Conservation (phyloP, 1,140 invertebrate genomes). For the Aphaenogaster floridana region DNA sequence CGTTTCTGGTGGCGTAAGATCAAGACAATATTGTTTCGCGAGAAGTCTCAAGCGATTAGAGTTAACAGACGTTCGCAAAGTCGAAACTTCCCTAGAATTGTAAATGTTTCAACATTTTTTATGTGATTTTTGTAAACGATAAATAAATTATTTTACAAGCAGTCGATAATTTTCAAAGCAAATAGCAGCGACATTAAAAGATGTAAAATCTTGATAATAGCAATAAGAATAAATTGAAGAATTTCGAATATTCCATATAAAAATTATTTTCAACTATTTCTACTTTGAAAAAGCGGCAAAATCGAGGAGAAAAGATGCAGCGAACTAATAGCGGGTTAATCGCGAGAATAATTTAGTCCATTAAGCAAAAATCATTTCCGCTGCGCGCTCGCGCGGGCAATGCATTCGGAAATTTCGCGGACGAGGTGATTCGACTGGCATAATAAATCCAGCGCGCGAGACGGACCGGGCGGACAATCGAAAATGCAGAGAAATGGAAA, state of each 20-base stretch:
- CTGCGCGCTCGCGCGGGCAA: background rate
- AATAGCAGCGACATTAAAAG: background rate
- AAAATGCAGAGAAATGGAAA: constrained; percentile 52
- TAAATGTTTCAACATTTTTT: background rate
- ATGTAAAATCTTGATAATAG: background rate
- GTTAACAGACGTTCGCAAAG: background rate
- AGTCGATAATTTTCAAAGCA: background rate
- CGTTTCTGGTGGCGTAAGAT: constrained; percentile 18
- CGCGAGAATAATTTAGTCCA: constrained; percentile 48
- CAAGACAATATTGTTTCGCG: constrained; percentile 47
- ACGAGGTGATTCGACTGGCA: constrained; percentile 47
- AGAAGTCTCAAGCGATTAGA: constrained; percentile 13
- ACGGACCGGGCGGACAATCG: constrained; percentile 36
- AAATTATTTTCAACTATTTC: background rate
- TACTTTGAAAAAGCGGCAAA: background rate
- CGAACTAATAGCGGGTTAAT: constrained; percentile 22
- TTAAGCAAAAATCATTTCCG: constrained; percentile 46
- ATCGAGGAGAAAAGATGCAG: background rate
- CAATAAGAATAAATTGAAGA: background rate
- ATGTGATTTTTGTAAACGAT: background rate
- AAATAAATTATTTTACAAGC: background rate
- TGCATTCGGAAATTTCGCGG: constrained; percentile 38
- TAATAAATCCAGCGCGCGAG: constrained; percentile 43
- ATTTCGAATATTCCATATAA: background rate
- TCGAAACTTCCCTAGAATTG: background rate